Evolutionary conservation across 2,797 vertebrate genomes (phyloP).

Genomic region (Nasua narica): DNA sequence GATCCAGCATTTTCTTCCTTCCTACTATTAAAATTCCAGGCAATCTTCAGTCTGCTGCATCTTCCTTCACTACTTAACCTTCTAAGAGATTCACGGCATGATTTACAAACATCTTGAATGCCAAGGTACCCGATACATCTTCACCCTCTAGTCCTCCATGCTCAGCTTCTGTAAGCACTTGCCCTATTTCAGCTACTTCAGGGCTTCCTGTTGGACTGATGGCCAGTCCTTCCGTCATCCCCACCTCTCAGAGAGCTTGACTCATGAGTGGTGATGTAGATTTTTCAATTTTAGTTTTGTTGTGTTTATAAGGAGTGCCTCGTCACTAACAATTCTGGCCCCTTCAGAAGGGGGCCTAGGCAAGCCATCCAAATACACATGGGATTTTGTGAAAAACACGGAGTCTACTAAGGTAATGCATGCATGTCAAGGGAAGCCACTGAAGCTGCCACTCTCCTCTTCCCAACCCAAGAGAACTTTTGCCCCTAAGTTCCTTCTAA

Average conservation of each 20-base stretch:
- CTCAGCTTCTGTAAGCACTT: too few species aligned
- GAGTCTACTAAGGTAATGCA: background rate
- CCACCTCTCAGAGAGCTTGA: fast-evolving
- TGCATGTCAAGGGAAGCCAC: background rate
- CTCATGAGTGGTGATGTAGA: too few species aligned
- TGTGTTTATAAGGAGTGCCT: background rate
- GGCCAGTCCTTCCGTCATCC: fast-evolving
- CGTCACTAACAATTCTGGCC: background rate
- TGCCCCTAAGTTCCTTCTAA: background rate
- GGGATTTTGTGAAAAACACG: background rate
- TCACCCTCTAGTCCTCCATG: background rate
- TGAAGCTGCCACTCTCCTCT: background rate
- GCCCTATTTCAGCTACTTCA: too few species aligned
- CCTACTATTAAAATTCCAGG: background rate
- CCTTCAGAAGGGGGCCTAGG: background rate
- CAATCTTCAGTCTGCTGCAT: background rate
- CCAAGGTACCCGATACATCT: background rate
- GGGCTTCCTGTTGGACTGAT: background rate
- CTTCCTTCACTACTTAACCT: background rate
- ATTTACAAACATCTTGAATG: background rate
- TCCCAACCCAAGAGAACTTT: background rate
- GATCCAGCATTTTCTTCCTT: background rate
- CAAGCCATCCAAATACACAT: background rate
- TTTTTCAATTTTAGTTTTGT: background rate
- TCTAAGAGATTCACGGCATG: background rate